Evolutionary conservation across 2,113 vertebrate genomes (phyloP).

Genomic region (Hyperopisus bebe): DNA sequence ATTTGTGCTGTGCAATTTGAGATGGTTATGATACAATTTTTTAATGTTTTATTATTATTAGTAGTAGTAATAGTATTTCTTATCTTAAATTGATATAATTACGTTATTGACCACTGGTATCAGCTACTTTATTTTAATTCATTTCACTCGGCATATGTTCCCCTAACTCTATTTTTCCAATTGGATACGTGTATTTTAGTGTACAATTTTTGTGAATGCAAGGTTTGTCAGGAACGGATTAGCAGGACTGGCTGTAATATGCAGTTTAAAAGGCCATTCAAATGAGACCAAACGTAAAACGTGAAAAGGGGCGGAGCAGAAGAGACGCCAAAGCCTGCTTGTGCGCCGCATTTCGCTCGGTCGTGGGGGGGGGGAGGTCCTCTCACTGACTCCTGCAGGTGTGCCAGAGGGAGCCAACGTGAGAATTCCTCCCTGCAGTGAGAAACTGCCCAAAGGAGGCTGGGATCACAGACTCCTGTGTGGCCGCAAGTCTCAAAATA

Average conservation of each 20-base stretch:
- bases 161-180: background rate
- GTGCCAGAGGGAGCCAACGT: background rate
- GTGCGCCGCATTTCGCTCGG: background rate
- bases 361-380: background rate
- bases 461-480: background rate
- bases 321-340: background rate
- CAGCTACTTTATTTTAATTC: background rate
- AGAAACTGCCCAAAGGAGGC: background rate
- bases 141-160: background rate
- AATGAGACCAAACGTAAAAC: background rate
- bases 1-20: no score
- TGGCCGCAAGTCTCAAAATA: background rate
- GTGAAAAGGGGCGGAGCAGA: background rate
- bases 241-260: background rate
- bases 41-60: background rate
- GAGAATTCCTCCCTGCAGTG: background rate
- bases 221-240: background rate
- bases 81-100: background rate
- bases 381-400: background rate
- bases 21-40: background rate
- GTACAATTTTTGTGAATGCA: background rate
- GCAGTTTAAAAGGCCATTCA: background rate
- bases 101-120: background rate
- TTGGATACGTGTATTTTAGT: background rate
- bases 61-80: background rate